Conservation (phyloP, 2,888 invertebrate genomes). For the Odiellus spinosus region DNA sequence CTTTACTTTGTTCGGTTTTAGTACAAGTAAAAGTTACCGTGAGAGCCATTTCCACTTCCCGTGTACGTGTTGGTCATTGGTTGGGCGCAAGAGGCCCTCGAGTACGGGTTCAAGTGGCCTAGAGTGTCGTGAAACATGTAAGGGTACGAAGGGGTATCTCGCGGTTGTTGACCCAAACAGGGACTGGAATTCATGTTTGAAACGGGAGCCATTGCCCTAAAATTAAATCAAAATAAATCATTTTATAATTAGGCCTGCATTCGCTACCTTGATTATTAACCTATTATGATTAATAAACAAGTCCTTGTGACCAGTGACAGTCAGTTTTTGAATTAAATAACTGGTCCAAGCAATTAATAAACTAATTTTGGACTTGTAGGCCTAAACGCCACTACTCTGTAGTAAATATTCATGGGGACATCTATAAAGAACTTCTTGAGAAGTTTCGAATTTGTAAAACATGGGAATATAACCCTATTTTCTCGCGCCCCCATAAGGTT, state of each 20-base stretch:
- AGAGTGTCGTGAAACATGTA: slow-evolving; percentile 33
- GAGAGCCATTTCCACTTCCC: slow-evolving; percentile 15
- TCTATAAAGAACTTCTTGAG: no score
- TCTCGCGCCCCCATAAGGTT: no score
- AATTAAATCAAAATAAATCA: no score
- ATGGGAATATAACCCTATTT: no score
- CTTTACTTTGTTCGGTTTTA: slow-evolving; percentile 26
- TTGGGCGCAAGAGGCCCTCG: slow-evolving; percentile 24
- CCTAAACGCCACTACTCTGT: no score
- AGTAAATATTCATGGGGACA: no score
- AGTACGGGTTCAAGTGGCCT: slow-evolving; percentile 13
- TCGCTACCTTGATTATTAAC: no score
- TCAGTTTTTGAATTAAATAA: neutral
- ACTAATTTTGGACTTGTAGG: no score
- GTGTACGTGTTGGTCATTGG: slow-evolving; percentile 20
- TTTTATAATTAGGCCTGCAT: no score
- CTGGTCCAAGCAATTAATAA: no score
- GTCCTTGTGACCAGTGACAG: neutral
- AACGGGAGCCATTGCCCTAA: slow-evolving; percentile 24
- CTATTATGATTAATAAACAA: no score
- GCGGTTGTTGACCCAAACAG: slow-evolving; percentile 28
- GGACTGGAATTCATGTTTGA: slow-evolving; percentile 44
- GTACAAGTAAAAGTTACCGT: slow-evolving; percentile 6
- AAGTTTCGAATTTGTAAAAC: no score
- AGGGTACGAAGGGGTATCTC: slow-evolving; percentile 39